Evolutionary conservation across 1,140 invertebrate species (phyloP).

Genomic region (Planococcus citri): DNA sequence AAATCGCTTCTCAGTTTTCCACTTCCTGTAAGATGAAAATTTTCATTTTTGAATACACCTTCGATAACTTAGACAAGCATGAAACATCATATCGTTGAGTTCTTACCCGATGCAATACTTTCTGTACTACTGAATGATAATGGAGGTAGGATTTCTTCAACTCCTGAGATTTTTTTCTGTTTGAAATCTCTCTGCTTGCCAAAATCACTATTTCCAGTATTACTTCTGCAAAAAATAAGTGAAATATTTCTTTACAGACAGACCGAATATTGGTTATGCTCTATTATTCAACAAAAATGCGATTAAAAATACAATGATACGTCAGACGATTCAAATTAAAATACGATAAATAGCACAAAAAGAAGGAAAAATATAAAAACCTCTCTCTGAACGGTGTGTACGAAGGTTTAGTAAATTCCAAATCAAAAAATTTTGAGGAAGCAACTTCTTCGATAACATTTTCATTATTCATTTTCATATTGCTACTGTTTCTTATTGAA

Average conservation of each 20-base stretch:
- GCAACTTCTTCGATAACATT: not conserved
- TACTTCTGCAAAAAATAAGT: slow-evolving; percentile 1
- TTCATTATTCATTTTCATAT: not conserved
- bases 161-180: not conserved
- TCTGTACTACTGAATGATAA: slow-evolving; percentile 10
- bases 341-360: not conserved
- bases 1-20: not conserved
- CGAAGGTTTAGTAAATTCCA: not conserved
- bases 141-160: slow-evolving; percentile 1
- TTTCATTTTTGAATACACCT: not conserved
- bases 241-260: not conserved
- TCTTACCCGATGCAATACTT: not conserved
- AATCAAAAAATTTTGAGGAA: slow-evolving; percentile 9
- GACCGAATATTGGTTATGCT: not conserved
- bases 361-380: not conserved
- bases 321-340: not conserved
- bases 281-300: not conserved
- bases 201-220: slow-evolving; percentile 5
- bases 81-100: not conserved
- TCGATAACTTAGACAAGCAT: not conserved
- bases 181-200: not conserved
- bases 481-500: not conserved
- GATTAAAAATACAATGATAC: not conserved
- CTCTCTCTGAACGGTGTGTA: slow-evolving; percentile 4
- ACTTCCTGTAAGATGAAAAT: not conserved